Conservation (phyloP, 2,888 invertebrate species). For the Dasysyrphus albostriatus region DNA sequence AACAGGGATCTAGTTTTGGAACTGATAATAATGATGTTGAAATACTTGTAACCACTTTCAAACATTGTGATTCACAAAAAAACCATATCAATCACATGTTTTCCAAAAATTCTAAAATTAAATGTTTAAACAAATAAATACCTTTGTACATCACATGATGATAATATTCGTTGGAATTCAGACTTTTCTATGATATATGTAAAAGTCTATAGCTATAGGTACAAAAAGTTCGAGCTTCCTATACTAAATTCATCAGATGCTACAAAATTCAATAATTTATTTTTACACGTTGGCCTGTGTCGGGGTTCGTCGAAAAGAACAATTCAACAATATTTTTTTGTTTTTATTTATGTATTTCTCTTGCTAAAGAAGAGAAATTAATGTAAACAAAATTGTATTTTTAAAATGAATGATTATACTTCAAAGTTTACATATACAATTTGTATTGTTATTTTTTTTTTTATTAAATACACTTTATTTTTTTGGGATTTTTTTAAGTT, state of each 20-base stretch:
- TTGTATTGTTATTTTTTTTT: not conserved
- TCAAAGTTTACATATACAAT: not conserved
- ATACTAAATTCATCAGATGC: slow-evolving; percentile 13
- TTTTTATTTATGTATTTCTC: slow-evolving; percentile 16
- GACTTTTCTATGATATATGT: not conserved
- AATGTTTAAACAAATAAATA: no score
- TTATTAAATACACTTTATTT: not conserved
- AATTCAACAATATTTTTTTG: slow-evolving; percentile 44
- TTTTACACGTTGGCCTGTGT: slow-evolving; percentile 11
- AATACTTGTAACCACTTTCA: no score
- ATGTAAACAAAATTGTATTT: slow-evolving; percentile 61
- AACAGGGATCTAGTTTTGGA: no score
- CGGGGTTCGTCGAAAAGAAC: slow-evolving; percentile 7
- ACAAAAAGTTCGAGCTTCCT: not conserved
- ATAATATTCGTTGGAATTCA: not conserved
- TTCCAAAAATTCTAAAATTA: no score
- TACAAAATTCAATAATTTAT: slow-evolving; percentile 28
- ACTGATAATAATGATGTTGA: no score
- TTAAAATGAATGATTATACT: slow-evolving; percentile 8
- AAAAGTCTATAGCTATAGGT: not conserved
- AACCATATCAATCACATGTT: no score
- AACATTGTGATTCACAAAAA: no score
- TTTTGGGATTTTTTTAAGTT: not conserved
- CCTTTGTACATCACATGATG: not conserved
- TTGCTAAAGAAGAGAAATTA: slow-evolving; percentile 20